These are phyloP conservation scores for western clawed frog (Xenopus tropicalis) DNA, from an alignment of 2,113 vertebrate genomes.

Conservation along the genomic window UCB_Xtro_10.0 CM004451.2:89470501-89471000, in stretches of 20 bases:
- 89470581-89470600: no score
- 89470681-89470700: neutral
- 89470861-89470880: neutral
- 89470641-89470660: no score
- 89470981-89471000: neutral
- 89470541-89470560: no score
- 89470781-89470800: neutral
- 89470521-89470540: neutral
- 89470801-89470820: neutral
- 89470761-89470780: no score
- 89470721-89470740: neutral
- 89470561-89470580: neutral
- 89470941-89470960: no score
- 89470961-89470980: no score
- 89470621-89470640: neutral
- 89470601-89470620: no score
- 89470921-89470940: neutral
- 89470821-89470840: no score
- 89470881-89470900: no score
- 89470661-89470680: no score
- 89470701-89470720: no score
- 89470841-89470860: neutral
- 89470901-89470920: neutral
- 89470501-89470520: no score
- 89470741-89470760: neutral